These are phyloP conservation scores for Mya arenaria DNA, from an alignment of 1,140 invertebrate genomes.

Conservation along the genomic window DNA sequence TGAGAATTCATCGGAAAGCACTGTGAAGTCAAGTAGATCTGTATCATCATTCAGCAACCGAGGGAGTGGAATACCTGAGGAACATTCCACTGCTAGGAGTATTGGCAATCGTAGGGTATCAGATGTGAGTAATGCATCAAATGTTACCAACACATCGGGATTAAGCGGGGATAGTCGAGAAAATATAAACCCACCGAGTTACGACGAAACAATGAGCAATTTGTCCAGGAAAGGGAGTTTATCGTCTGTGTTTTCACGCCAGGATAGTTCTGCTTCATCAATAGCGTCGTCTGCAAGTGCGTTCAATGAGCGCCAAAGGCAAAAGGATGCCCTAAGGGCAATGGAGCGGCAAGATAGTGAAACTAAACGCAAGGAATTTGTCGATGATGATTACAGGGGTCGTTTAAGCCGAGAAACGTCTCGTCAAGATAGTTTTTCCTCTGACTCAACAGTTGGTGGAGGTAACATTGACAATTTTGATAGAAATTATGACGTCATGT, in stretches of 20 bases:
- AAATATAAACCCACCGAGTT: constrained; percentile 26
- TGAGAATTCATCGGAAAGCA: constrained; percentile 35
- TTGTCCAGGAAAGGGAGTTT: constrained; percentile 17
- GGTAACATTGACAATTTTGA: too few species aligned
- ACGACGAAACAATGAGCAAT: constrained; percentile 47
- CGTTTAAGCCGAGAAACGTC: neutral
- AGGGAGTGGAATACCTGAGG: neutral
- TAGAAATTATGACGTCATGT: neutral
- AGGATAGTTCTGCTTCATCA: constrained; percentile 39
- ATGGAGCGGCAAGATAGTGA: neutral
- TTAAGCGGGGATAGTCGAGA: constrained; percentile 29
- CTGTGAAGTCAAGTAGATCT: constrained; percentile 15
- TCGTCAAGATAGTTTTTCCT: constrained; percentile 28
- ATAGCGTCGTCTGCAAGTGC: constrained; percentile 40
- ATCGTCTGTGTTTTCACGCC: constrained; percentile 28
- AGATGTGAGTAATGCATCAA: constrained; percentile 10
- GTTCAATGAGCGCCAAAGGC: constrained; percentile 39
- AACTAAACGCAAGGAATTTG: neutral
- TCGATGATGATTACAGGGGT: neutral
- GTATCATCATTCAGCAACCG: neutral
- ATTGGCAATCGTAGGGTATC: neutral
- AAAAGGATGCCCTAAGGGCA: neutral
- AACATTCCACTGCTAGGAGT: too few species aligned
- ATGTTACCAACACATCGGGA: constrained; percentile 5
- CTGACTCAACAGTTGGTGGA: constrained; percentile 30